These are phyloP conservation scores for Pelecanus crispus DNA, from an alignment of 2,113 vertebrate genomes.

Conservation along the genomic window DNA sequence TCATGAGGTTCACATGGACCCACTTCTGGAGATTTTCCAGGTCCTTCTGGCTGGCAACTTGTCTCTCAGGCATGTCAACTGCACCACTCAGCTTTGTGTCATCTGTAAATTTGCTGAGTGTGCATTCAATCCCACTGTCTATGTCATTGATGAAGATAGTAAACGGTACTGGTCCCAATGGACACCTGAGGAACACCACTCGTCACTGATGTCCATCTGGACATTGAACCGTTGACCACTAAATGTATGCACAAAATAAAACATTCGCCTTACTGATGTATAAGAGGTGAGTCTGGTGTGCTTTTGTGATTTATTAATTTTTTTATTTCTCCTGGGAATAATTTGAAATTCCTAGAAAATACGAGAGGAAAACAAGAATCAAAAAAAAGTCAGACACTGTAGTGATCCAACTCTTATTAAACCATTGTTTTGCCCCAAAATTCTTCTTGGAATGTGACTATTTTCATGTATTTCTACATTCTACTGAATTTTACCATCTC, in stretches of 20 bases:
- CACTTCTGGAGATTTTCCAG: background rate
- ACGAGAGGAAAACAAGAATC: background rate
- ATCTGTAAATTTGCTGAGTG: background rate
- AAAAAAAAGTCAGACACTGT: background rate
- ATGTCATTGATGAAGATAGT: background rate
- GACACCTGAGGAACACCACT: background rate
- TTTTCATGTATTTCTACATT: background rate
- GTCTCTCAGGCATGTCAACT: rapidly evolving
- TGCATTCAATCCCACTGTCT: background rate
- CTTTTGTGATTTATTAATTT: background rate
- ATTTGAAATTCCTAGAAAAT: background rate
- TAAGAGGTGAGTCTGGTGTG: background rate
- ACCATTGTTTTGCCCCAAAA: background rate
- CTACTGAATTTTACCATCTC: background rate
- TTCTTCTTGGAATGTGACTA: background rate
- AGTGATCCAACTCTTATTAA: background rate
- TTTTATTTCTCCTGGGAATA: background rate
- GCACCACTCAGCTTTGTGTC: background rate
- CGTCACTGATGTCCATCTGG: background rate
- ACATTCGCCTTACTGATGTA: background rate
- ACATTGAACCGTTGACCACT: background rate
- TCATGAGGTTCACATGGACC: too few relatives aligned
- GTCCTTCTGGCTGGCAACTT: background rate
- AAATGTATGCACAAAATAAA: background rate
- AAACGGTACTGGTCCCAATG: background rate